phyloP scores from a whole-genome alignment of 2,888 invertebrate genomes.

The Calliopum simillimum region DNA sequence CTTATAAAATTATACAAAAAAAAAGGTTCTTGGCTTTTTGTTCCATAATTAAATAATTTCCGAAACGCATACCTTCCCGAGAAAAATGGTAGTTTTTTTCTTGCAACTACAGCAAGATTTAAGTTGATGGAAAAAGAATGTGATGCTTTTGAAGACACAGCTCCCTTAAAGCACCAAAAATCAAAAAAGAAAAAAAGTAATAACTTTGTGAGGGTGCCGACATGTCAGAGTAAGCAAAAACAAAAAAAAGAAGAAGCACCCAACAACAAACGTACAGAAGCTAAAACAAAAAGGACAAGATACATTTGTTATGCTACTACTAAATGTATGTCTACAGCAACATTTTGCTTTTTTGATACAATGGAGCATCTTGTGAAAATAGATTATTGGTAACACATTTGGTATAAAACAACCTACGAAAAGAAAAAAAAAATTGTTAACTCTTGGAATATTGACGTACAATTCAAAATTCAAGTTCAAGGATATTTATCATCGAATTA shows the following conservation, averaged over 20 bases:
- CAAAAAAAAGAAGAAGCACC: background rate
- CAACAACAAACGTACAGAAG: background rate
- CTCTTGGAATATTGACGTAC: background rate
- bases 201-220: conserved; percentile 26
- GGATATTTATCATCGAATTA: conserved; percentile 11
- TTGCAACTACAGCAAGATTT: no score
- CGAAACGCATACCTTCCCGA: conserved; percentile 4
- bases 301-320: background rate
- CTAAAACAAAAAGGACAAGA: background rate
- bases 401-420: background rate
- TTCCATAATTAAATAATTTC: conserved; percentile 3
- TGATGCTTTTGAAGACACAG: no score
- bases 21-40: background rate
- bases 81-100: background rate
- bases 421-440: background rate
- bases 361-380: conserved; percentile 3
- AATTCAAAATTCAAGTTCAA: conserved; percentile 21
- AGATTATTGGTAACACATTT: conserved; percentile 17
- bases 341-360: background rate
- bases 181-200: background rate
- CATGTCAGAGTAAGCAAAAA: background rate
- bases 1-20: background rate
- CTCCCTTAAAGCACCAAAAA: background rate
- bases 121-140: no score
- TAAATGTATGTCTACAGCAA: background rate